phyloP scores from a whole-genome alignment of 1,140 invertebrate genomes.

The Varroa destructor region DNA sequence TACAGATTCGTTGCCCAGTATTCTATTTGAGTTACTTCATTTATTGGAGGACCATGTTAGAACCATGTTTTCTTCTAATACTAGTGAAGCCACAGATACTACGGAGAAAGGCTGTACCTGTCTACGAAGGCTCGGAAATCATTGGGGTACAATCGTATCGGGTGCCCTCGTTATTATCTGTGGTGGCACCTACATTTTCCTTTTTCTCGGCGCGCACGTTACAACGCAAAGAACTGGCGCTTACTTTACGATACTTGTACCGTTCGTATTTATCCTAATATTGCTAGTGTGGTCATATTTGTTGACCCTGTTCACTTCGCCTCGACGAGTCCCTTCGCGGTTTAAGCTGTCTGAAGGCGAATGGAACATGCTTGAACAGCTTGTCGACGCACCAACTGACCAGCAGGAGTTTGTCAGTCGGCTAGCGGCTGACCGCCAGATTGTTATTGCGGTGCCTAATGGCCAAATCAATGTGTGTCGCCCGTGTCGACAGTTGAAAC shows the following conservation, averaged over 20 bases:
- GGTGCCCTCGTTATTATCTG: too few species aligned
- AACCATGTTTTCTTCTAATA: too few species aligned
- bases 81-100: too few species aligned
- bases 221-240: too few species aligned
- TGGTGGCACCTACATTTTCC: too few species aligned
- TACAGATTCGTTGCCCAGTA: too few species aligned
- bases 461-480: constrained; percentile 19
- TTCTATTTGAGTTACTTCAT: too few species aligned
- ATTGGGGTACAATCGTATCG: too few species aligned
- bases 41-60: too few species aligned
- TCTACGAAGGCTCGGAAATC: too few species aligned
- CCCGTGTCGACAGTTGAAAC: constrained; percentile 36
- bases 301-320: neutral
- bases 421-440: neutral
- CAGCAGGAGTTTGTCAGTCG: neutral
- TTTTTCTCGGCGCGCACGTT: too few species aligned
- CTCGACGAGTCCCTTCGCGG: neutral
- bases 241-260: neutral
- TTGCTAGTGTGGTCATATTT: constrained; percentile 19
- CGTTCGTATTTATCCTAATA: neutral
- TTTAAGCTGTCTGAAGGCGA: neutral
- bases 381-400: neutral
- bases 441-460: neutral
- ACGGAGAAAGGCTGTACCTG: too few species aligned
- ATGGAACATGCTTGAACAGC: neutral